These are phyloP conservation scores for Drosophila chauvacae DNA, from an alignment of 1,140 invertebrate species.

Conservation along the genomic window DNA sequence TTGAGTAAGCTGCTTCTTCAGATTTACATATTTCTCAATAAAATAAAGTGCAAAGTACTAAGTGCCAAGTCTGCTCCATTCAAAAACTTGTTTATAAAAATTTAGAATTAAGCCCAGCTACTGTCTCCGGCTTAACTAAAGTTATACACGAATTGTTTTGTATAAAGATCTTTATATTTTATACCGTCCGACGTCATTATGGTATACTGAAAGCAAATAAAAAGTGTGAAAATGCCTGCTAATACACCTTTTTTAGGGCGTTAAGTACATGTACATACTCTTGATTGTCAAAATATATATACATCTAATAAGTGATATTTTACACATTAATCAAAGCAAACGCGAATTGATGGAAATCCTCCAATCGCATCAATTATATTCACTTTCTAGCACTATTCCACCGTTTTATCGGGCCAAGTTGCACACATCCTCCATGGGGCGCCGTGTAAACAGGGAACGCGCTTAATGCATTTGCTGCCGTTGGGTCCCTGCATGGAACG, in stretches of 20 bases:
- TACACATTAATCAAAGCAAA: background rate
- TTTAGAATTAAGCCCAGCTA: too few relatives aligned
- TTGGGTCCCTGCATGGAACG: conserved; percentile 7
- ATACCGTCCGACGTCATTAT: background rate
- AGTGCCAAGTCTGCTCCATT: background rate
- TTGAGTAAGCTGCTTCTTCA: too few relatives aligned
- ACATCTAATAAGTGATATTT: background rate
- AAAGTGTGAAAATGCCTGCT: background rate
- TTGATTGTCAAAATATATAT: background rate
- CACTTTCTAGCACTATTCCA: background rate
- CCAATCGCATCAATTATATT: conserved; percentile 2
- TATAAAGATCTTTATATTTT: background rate
- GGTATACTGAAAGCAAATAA: background rate
- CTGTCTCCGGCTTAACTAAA: background rate
- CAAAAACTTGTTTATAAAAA: background rate
- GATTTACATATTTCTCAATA: background rate
- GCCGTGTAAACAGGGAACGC: background rate
- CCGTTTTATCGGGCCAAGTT: background rate
- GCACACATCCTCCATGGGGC: background rate
- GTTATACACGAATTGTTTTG: background rate
- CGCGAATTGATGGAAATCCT: background rate
- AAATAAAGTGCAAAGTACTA: background rate
- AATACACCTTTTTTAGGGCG: background rate
- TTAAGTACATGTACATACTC: background rate
- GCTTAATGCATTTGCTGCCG: conserved; percentile 19